A percentile compares a stretch with the other conserved stretches of the same genome.
Evolutionary conservation across 2,888 invertebrate species (phyloP).

Genomic region (Drosophila suboccidentalis): DNA sequence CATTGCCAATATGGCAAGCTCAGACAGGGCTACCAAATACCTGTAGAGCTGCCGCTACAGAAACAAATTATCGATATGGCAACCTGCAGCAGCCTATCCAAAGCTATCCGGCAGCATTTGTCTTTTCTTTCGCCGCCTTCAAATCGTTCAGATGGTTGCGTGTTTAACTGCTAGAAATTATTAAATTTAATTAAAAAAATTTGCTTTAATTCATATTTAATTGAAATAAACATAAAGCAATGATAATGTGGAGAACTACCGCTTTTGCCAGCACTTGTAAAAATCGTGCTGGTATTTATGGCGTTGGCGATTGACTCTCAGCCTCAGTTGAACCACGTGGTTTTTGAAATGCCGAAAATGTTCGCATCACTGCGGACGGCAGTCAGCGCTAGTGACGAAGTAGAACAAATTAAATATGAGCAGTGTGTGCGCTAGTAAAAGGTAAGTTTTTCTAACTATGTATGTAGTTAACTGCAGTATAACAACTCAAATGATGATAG

Average conservation of each 20-base stretch:
- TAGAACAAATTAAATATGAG: background rate
- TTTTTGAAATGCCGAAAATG: conserved; percentile 1
- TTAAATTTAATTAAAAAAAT: background rate
- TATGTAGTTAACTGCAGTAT: background rate
- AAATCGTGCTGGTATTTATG: background rate
- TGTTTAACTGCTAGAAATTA: background rate
- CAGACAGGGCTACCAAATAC: conserved; percentile 38
- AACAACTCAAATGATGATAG: conserved; percentile 54
- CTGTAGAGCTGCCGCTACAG: conserved; percentile 27
- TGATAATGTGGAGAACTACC: background rate
- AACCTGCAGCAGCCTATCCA: background rate
- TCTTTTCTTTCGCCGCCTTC: conserved; percentile 9
- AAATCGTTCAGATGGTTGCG: background rate
- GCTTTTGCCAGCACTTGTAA: background rate
- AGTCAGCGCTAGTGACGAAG: no score
- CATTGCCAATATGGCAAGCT: background rate
- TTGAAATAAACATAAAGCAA: conserved; percentile 6
- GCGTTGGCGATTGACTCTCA: conserved; percentile 29
- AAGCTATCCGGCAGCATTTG: conserved; percentile 22
- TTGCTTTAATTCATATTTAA: background rate
- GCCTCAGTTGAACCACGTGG: conserved; percentile 37
- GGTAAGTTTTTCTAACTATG: conserved; percentile 8
- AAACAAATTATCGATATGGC: conserved; percentile 11
- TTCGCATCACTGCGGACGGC: background rate
- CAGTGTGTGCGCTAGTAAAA: background rate